These are phyloP conservation scores for Brachystomella parvula DNA, from an alignment of 1,140 invertebrate genomes.

Conservation along the genomic window DNA sequence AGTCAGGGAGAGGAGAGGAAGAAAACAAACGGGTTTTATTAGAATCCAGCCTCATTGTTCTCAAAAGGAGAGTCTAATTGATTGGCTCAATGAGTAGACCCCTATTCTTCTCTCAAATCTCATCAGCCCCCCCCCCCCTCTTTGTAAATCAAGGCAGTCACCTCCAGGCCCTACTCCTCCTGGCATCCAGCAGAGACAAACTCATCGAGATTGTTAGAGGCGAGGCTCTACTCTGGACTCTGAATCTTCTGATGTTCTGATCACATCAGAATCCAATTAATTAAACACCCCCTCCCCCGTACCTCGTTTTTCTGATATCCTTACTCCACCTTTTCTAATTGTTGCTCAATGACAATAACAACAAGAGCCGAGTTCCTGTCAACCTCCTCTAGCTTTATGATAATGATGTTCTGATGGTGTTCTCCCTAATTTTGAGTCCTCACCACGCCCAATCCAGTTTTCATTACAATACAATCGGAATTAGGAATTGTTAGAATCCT, in stretches of 20 bases:
- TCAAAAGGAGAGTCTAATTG: background rate
- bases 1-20: too few species aligned
- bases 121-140: background rate
- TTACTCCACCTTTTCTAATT: too few species aligned
- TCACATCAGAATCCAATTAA: conserved; percentile 35
- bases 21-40: background rate
- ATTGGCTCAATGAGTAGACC: background rate
- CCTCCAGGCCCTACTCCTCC: background rate
- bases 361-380: too few species aligned
- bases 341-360: too few species aligned
- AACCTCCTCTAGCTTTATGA: too few species aligned
- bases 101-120: background rate
- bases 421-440: too few species aligned
- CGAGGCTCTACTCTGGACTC: conserved; percentile 9
- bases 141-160: background rate
- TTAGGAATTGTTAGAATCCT: too few species aligned
- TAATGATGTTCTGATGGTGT: too few species aligned
- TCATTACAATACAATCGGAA: too few species aligned
- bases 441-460: too few species aligned
- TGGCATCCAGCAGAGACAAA: background rate
- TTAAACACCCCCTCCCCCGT: conserved; percentile 30
- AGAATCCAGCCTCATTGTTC: too few species aligned
- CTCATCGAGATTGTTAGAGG: background rate
- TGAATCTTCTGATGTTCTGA: too few species aligned
- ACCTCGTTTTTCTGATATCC: background rate